phyloP scores from a whole-genome alignment of 2,888 invertebrate species.

The Doris montereyensis region DNA sequence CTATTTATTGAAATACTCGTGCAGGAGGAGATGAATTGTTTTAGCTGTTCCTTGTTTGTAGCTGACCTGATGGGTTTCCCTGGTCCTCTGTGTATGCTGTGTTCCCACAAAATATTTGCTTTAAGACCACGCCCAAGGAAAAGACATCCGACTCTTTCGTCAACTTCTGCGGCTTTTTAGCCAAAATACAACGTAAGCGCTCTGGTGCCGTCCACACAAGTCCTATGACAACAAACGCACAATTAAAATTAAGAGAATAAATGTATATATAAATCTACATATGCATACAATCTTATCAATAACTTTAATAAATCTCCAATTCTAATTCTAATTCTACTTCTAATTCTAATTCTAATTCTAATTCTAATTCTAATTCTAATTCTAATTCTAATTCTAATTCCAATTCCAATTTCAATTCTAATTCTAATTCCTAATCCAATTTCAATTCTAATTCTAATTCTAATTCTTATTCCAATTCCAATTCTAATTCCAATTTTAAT shows the following conservation, averaged over 20 bases:
- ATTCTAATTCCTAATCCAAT: too few relatives aligned
- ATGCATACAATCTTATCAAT: neutral
- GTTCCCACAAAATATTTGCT: slow-evolving; percentile 64
- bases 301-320: too few relatives aligned
- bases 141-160: slow-evolving; percentile 61
- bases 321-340: too few relatives aligned
- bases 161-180: slow-evolving; percentile 43
- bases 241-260: neutral
- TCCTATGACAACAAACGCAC: slow-evolving; percentile 52
- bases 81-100: slow-evolving; percentile 56
- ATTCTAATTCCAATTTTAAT: too few relatives aligned
- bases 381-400: too few relatives aligned
- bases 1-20: neutral
- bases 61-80: too few relatives aligned
- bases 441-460: too few relatives aligned
- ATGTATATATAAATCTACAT: neutral
- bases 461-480: too few relatives aligned
- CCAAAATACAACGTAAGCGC: slow-evolving; percentile 50
- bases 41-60: neutral
- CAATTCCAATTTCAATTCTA: too few relatives aligned
- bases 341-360: too few relatives aligned
- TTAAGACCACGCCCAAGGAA: slow-evolving; percentile 62
- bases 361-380: too few relatives aligned
- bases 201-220: slow-evolving; percentile 68
- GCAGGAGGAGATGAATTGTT: neutral